phyloP scores from a whole-genome alignment of 2,888 invertebrate genomes.

The Tineola bisselliella region DNA sequence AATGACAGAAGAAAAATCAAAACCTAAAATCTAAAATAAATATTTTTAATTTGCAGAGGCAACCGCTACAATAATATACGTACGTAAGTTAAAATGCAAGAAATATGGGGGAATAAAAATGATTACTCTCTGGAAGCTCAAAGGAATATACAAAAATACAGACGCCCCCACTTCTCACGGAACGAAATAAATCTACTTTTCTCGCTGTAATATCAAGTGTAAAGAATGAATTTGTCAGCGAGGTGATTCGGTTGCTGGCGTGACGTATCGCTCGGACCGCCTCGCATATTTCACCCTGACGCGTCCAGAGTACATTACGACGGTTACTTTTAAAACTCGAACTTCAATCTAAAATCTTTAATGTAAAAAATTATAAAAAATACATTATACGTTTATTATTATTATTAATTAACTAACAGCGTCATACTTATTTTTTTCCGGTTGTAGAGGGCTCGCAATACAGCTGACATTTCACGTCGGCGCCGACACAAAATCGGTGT shows the following conservation, averaged over 20 bases:
- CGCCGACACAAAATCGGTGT: too few relatives aligned
- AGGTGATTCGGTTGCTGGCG: conserved; percentile 31
- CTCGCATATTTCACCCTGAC: conserved; percentile 25
- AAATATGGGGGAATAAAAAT: background rate
- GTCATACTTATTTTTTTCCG: too few relatives aligned
- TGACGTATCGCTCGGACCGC: conserved; percentile 25
- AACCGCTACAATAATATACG: too few relatives aligned
- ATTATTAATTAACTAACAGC: too few relatives aligned
- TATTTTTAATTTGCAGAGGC: too few relatives aligned
- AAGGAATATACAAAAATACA: background rate
- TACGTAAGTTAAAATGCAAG: background rate
- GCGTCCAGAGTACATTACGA: conserved; percentile 2
- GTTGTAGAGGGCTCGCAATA: too few relatives aligned
- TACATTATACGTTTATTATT: too few relatives aligned
- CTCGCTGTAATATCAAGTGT: conserved; percentile 30
- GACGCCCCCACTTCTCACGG: background rate
- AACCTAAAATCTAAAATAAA: too few relatives aligned
- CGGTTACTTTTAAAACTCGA: background rate
- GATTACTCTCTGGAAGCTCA: background rate
- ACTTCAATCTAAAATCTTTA: too few relatives aligned
- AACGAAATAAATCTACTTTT: conserved; percentile 11
- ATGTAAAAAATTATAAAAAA: too few relatives aligned
- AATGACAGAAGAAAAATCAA: too few relatives aligned
- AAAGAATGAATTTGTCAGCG: conserved; percentile 53
- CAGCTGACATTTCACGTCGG: too few relatives aligned